Conservation (phyloP, 2,797 vertebrate species). For the Crocodylus rhombifer region DNA sequence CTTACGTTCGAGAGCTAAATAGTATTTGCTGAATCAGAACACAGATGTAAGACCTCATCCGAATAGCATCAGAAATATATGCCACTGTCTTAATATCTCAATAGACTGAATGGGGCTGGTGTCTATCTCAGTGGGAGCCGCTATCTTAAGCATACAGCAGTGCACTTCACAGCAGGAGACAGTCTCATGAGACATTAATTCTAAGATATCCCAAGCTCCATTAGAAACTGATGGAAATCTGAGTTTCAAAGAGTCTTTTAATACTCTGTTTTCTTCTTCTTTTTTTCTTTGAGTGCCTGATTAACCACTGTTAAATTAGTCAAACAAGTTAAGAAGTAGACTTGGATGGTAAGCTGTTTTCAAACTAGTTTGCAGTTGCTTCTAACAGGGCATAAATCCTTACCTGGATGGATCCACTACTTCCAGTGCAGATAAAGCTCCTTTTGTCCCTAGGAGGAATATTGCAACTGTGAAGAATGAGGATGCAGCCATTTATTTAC, state of each 20-base stretch:
- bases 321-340: not conserved
- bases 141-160: constrained; percentile 47
- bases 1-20: not conserved
- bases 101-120: not conserved
- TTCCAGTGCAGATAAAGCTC: not conserved
- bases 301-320: not conserved
- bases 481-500: not conserved
- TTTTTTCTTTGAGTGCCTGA: not conserved
- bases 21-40: not conserved
- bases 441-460: not conserved
- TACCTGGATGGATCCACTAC: not conserved
- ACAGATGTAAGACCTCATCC: not conserved
- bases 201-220: not conserved
- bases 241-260: constrained; percentile 2
- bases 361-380: not conserved
- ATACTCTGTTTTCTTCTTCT: fast-evolving
- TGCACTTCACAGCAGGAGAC: not conserved
- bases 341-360: not conserved
- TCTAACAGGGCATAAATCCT: not conserved
- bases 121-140: not conserved
- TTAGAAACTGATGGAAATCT: not conserved
- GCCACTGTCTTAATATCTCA: not conserved
- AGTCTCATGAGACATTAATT: not conserved
- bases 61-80: not conserved
- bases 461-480: not conserved